Evolutionary conservation across 2,888 invertebrate species (phyloP).

Genomic region (Nomada lathburiana): DNA sequence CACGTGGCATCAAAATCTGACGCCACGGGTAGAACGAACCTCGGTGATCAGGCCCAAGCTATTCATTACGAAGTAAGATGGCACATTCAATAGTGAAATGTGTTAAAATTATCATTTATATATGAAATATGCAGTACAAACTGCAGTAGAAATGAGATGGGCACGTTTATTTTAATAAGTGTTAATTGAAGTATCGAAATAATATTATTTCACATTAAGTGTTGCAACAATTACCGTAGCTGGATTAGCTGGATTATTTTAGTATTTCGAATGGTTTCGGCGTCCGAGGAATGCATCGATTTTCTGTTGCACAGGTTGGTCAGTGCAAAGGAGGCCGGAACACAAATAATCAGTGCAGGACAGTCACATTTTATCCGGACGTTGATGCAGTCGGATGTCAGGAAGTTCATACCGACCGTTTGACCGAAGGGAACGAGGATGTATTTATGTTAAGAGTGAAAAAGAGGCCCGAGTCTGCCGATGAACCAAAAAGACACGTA

Average conservation of each 20-base stretch:
- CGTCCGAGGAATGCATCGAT: background rate
- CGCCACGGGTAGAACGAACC: slow-evolving; percentile 64
- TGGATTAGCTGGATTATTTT: too few relatives aligned
- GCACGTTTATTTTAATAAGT: too few relatives aligned
- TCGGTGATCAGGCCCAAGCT: slow-evolving; percentile 70
- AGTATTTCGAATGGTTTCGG: background rate
- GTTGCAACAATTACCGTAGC: too few relatives aligned
- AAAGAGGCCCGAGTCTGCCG: slow-evolving; percentile 69
- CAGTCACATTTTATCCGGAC: slow-evolving; percentile 77
- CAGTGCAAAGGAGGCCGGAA: slow-evolving; percentile 63
- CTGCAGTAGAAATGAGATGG: too few relatives aligned
- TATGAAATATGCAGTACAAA: too few relatives aligned
- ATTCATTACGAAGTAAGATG: slow-evolving; percentile 54
- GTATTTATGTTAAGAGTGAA: slow-evolving; percentile 79
- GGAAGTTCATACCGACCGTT: slow-evolving; percentile 78
- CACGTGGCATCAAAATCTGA: slow-evolving; percentile 73
- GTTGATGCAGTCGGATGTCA: slow-evolving; percentile 59
- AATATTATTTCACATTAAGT: background rate
- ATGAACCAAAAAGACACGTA: slow-evolving; percentile 73
- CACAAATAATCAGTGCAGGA: slow-evolving; percentile 72
- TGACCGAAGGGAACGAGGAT: slow-evolving; percentile 75
- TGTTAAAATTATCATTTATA: too few relatives aligned
- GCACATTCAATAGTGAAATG: background rate
- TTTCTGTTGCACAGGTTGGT: slow-evolving; percentile 47
- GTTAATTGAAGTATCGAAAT: too few relatives aligned